phyloP scores from a whole-genome alignment of 2,888 invertebrate genomes.

The Barypeithes pellucidus region DNA sequence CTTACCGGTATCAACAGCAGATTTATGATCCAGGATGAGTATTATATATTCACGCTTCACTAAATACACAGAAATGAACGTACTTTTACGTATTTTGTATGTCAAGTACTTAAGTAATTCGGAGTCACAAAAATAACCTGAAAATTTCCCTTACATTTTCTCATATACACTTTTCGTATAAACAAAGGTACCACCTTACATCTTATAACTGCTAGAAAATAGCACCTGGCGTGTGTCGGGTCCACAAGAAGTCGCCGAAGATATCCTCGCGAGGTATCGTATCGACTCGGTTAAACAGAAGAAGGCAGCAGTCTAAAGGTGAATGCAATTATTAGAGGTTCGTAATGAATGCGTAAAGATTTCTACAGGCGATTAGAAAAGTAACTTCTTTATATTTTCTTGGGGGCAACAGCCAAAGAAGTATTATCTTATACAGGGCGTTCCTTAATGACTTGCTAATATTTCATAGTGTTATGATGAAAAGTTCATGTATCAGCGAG shows the following conservation, averaged over 20 bases:
- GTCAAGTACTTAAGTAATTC: not conserved
- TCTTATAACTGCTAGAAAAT: conserved; percentile 38
- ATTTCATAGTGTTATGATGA: too few relatives aligned
- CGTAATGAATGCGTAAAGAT: conserved; percentile 44
- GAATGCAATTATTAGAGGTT: conserved; percentile 41
- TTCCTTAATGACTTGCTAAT: too few relatives aligned
- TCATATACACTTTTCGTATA: conserved; percentile 34
- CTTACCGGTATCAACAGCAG: conserved; percentile 46
- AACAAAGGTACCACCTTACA: conserved; percentile 47
- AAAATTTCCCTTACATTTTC: not conserved
- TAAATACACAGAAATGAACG: conserved; percentile 2
- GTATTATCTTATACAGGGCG: conserved; percentile 5
- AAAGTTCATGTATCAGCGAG: too few relatives aligned
- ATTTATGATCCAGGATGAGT: conserved; percentile 47
- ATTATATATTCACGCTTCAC: conserved; percentile 25
- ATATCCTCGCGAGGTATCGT: conserved; percentile 31
- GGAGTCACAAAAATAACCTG: conserved; percentile 21
- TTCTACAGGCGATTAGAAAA: conserved; percentile 47
- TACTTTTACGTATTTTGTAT: conserved; percentile 6
- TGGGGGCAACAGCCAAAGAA: not conserved
- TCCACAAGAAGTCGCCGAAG: conserved; percentile 42
- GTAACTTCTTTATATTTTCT: conserved; percentile 35
- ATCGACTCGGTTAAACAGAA: conserved; percentile 31
- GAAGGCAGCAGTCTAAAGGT: conserved; percentile 42
- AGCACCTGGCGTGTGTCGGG: conserved; percentile 46